A percentile compares a stretch with the other conserved stretches of the same genome.
Conservation (phyloP, 2,113 vertebrate species). For the Colossoma macropomum region DNA sequence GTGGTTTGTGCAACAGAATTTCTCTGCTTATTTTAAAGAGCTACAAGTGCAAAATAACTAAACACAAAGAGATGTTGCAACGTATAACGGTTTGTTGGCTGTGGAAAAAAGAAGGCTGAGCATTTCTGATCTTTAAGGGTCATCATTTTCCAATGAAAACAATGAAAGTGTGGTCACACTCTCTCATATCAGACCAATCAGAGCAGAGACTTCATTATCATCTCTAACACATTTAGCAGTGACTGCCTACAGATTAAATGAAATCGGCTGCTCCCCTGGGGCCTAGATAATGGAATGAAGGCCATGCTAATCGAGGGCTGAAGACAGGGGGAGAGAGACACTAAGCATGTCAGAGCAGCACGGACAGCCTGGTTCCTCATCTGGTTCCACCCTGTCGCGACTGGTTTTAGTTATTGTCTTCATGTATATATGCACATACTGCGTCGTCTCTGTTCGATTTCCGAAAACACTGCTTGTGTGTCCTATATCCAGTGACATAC, state of each 20-base stretch:
- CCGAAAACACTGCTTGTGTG: not conserved
- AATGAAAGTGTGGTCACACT: not conserved
- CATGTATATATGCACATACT: not conserved
- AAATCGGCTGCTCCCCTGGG: slow-evolving; percentile 62
- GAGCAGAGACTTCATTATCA: slow-evolving; percentile 59
- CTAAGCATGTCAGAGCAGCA: not conserved
- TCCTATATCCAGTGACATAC: not conserved
- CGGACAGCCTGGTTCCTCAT: not conserved
- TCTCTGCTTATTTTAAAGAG: too few species aligned
- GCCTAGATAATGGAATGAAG: slow-evolving; percentile 57
- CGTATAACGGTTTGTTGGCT: too few species aligned
- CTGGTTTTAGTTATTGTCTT: not conserved
- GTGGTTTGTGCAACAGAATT: too few species aligned
- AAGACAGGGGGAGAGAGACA: slow-evolving; percentile 25
- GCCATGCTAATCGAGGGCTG: slow-evolving; percentile 47
- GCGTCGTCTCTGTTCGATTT: not conserved
- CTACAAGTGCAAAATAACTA: too few species aligned
- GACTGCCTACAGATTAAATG: slow-evolving; percentile 49
- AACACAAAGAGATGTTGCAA: too few species aligned
- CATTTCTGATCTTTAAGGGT: too few species aligned
- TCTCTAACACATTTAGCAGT: slow-evolving; percentile 66
- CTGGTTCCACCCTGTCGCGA: not conserved
- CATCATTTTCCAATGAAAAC: too few species aligned
- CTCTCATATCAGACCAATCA: slow-evolving; percentile 28
- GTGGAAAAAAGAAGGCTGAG: too few species aligned